Conservation (phyloP, 2,888 invertebrate species). For the Cryptocephalus primarius region DNA sequence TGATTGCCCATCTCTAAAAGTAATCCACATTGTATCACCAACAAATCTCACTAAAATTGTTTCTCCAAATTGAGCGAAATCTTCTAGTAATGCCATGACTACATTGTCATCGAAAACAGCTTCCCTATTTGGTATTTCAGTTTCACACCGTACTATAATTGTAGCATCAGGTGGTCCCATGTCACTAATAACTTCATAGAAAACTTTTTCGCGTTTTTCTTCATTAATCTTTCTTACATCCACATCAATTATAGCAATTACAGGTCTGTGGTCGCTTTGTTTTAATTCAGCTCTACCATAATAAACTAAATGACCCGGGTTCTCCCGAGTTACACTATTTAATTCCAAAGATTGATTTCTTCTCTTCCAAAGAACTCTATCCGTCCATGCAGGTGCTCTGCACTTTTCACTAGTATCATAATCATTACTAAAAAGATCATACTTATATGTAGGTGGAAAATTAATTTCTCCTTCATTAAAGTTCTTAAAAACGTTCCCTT, state of each 20-base stretch:
- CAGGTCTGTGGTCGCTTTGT: slow-evolving; percentile 96
- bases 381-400: slow-evolving; percentile 97
- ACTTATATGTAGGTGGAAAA: slow-evolving; percentile 97
- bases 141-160: slow-evolving; percentile 55
- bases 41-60: slow-evolving; percentile 86
- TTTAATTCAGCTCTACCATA: slow-evolving; percentile 93
- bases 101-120: slow-evolving; percentile 70
- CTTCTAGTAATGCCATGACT: slow-evolving; percentile 67
- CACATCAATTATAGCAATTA: slow-evolving; percentile 81
- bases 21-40: slow-evolving; percentile 81
- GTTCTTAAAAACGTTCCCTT: slow-evolving; percentile 79
- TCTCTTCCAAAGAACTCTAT: slow-evolving; percentile 89
- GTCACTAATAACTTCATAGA: slow-evolving; percentile 67
- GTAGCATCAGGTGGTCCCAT: slow-evolving; percentile 94
- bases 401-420: slow-evolving; percentile 98
- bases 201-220: slow-evolving; percentile 64
- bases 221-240: slow-evolving; percentile 75
- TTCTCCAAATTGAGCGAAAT: slow-evolving; percentile 76
- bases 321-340: slow-evolving; percentile 50
- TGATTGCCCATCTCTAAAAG: slow-evolving; percentile 81
- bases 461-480: slow-evolving; percentile 85
- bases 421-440: slow-evolving; percentile 96
- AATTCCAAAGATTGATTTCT: slow-evolving; percentile 59
- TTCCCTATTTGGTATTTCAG: slow-evolving; percentile 26
- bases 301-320: slow-evolving; percentile 64